Base-by-base conservation (phyloP, 2,797 vertebrate species). In the Chaunax sp. region DNA sequence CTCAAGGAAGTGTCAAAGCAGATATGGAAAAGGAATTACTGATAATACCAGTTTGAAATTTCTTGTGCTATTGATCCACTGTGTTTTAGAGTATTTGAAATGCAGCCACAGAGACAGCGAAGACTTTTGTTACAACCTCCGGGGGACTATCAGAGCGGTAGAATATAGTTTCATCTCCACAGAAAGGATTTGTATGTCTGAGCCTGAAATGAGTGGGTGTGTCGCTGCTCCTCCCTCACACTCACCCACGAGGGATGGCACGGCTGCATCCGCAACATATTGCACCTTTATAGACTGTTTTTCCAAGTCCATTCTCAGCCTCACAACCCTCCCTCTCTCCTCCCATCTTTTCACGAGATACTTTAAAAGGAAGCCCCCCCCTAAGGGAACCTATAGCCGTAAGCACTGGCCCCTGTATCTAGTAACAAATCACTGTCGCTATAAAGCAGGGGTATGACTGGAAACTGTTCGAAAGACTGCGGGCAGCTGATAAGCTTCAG, bases 261-360 rank as follows among this genome's bases (percentile, higher is more conserved):
- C 9, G 18, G 75, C 69, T 68, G 46, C 10, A 8, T 58, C 22
- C 60, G 78, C 51, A 62, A 45, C 46, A 60, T 33, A 53, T 63
- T 77, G 53, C 23, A 14, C 46, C 74, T 87, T 90, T 67, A 80
- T 64, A 52, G 72, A 67, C 71, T 75, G 23, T 74, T 90, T 75
- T 15, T 71, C 54, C 35, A 37, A 75, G 72, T 80, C 77, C 45
- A 75, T 83, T 75, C 61, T 51, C 56, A 25, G 65, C 64, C 74
- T 75, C 57, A 22, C 82, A 80, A 85, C 59, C 63, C 40, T 43
- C 57, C 59, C 49, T 58, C 30, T 72, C 61, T 63, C 44, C 23
- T 35, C 58, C 28, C 8, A 3, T 22, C 16, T 64, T 85, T 82
- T 82, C 72, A 80, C 74, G 26, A 72, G 77, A 53, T 30, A 37